Evolutionary conservation across 2,113 vertebrate species (phyloP), one percentile per base, ranked within the genome.

Genomic region (Acanthochromis polyacanthus): DNA sequence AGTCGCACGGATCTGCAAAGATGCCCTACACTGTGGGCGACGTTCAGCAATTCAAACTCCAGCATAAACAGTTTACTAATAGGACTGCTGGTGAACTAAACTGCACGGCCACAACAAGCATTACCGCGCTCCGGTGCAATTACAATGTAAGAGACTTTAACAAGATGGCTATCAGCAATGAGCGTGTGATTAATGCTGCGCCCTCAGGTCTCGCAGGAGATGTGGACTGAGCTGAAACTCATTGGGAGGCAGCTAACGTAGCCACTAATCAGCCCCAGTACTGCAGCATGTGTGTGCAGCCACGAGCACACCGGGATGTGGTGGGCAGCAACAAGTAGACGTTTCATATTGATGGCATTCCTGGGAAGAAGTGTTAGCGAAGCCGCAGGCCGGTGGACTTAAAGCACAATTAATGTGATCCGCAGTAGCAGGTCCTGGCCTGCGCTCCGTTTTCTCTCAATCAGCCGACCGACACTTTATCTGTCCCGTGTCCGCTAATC

Each of bases 341-440:
- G 38, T 84, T 66, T 75, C 52, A 75, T 85, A 78, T 90, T 91
- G 84, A 90, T 90, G 82, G 75, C 22, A 4, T 86, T 81, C 78
- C 58, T 64, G 46, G 61, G 81, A 61, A 81, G 68, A 81, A 64
- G 84, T 61, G 80, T 82, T 78, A 30, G 73, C 67, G 46, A 51
- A 87, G 69, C 80, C 22, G 14, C 40, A 28, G 78, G 81, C 70
- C 5, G 0, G 59, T 43, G 15, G 81, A 84, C 83, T 84, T 83
- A 80, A 82, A 84, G 64, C 72, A 62, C 80, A 90, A 90, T 91
- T 88, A 90, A 93, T 84, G 87, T 75, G 82, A 87, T 86, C 76
- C 22, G 43, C 83, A 59, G 67, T 60, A 77, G 66, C 76, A 80
- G 84, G 75, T 86, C 75, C 57, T 68, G 58, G 73, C 74, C 76